Evolutionary conservation across 2,113 vertebrate species (phyloP).

Genomic region (Accipiter cooperii): DNA sequence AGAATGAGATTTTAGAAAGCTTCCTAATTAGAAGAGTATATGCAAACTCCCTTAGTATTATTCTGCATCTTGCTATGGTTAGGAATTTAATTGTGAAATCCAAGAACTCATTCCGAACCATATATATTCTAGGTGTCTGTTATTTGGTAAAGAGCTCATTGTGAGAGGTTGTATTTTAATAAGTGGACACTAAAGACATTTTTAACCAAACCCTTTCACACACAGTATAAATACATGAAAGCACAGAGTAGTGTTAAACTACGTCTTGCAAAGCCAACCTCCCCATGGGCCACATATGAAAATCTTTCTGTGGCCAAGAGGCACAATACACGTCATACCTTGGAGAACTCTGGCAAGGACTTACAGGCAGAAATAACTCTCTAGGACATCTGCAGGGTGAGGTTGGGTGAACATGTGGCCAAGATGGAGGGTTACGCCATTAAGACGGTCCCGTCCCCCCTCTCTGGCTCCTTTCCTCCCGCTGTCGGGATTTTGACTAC

Average conservation of each 20-base stretch:
- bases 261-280: neutral
- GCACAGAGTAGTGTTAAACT: neutral
- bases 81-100: neutral
- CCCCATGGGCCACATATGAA: neutral
- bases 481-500: accelerated
- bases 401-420: neutral
- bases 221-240: neutral
- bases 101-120: neutral
- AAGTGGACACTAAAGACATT: neutral
- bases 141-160: neutral
- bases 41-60: neutral
- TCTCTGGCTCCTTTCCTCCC: neutral
- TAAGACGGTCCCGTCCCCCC: neutral
- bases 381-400: neutral
- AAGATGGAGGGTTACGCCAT: neutral
- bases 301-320: neutral
- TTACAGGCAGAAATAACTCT: neutral
- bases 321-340: accelerated
- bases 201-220: neutral
- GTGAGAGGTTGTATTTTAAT: neutral
- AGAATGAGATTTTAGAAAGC: neutral
- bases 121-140: neutral
- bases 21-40: neutral
- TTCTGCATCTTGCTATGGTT: neutral
- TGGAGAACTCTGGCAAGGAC: neutral